These are phyloP conservation scores for Cebidichthys violaceus DNA, from an alignment of 2,113 vertebrate species.

Conservation along the genomic window DNA sequence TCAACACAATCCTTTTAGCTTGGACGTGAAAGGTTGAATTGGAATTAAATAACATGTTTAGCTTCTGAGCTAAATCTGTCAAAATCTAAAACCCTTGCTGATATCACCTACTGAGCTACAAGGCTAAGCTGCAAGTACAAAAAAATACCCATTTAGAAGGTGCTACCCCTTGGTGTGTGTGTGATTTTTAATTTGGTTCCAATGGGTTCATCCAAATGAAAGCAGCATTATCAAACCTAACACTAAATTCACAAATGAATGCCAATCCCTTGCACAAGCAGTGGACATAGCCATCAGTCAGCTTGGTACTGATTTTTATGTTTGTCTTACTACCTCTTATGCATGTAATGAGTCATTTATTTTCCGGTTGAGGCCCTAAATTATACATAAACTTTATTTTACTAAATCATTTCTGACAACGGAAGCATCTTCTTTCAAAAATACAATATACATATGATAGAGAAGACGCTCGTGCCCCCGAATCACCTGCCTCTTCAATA, in stretches of 20 bases:
- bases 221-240: neutral
- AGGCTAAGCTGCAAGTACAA: neutral
- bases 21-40: neutral
- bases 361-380: neutral
- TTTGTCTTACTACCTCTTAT: constrained; percentile 1
- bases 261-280: neutral
- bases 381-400: constrained; percentile 11
- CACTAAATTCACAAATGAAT: neutral
- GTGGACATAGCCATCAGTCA: neutral
- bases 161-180: neutral
- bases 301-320: neutral
- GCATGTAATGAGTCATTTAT: neutral
- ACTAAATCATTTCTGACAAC: neutral
- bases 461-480: neutral
- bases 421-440: neutral
- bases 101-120: neutral
- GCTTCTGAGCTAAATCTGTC: neutral
- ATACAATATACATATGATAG: neutral
- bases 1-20: neutral
- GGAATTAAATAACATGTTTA: neutral
- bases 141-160: neutral
- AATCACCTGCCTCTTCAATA: constrained; percentile 29
- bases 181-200: neutral
- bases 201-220: neutral
- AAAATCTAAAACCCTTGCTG: neutral